Conservation (phyloP, 2,113 vertebrate species). For the Phoxinus phoxinus region DNA sequence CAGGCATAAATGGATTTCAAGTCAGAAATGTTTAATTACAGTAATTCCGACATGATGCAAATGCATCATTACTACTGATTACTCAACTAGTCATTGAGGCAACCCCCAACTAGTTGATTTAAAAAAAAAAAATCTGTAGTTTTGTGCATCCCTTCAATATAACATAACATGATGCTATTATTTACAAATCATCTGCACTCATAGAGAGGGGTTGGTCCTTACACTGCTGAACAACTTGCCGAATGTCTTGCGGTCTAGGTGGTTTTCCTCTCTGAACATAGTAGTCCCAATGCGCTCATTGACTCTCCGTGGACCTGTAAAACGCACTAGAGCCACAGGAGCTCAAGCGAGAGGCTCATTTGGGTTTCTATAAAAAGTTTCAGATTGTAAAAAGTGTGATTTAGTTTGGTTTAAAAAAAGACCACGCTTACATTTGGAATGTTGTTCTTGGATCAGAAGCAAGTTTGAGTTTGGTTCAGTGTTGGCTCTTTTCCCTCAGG, state of each 20-base stretch:
- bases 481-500: conserved; percentile 58
- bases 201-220: background rate
- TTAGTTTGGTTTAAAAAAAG: conserved; percentile 60
- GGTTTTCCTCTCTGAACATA: conserved; percentile 12
- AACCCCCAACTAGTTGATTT: conserved; percentile 5
- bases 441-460: conserved; percentile 67
- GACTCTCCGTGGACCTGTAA: conserved; percentile 45
- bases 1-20: conserved; percentile 1
- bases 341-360: conserved; percentile 43
- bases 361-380: conserved; percentile 60
- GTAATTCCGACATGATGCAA: conserved; percentile 11
- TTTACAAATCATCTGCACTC: background rate
- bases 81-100: conserved; percentile 24
- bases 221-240: background rate
- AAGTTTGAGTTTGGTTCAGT: conserved; percentile 59
- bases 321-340: conserved; percentile 32
- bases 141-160: background rate
- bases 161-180: background rate
- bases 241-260: conserved; percentile 10
- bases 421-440: conserved; percentile 60
- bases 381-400: conserved; percentile 55
- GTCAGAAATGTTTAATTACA: conserved; percentile 9
- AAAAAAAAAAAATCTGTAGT: background rate
- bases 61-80: background rate
- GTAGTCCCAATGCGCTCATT: conserved; percentile 26